Base-by-base conservation (phyloP, 1,140 invertebrate species). In the Scaptodrosophila lebanonensis region DNA sequence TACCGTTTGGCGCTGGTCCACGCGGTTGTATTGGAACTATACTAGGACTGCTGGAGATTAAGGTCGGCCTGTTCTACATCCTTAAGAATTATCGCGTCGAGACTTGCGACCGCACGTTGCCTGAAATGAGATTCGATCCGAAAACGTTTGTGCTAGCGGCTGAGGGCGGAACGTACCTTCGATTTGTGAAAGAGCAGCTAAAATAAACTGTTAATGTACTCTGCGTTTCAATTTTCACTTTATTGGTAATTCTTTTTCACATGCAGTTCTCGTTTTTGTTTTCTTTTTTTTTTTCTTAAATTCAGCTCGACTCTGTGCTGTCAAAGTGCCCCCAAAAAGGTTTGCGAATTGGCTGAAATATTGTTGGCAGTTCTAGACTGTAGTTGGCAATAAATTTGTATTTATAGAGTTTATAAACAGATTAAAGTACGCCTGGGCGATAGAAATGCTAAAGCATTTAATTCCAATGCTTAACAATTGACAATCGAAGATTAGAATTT, bases 31-130 rank as follows among this genome's bases (percentile, higher is more conserved):
- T 90, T 48, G 90, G 88, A 63, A 76, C 79, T 64, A 84, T 92
- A 33, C 91, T 94, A 51, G 93, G 91, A 2, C 75, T 91, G 2
- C 59, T 93, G 66, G 89, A 93, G 77, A 89, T 90, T 0, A 94
- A 94, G 87, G 83, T 92, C 17, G 91, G 91, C 13, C 67, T 91
- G 9, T 84, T 89, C 44, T 85, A 88, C n/a, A 88, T 91, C 16
- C 51, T 91, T 0, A 88, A 71, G 50, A 82, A 88, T 20, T 88
- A 89, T 51, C 84, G 48, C 83, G 88, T 83, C 85, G 89, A 11
- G 39, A 58, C 13, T 36, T 86, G 44, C 85, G 17, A 39, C 0
- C 36, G 36, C 11, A 83, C 70, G 0, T 13, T 76, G 15, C 38
- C 70, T 0, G 32, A 89, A 2, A 87, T 91, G 43, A 87, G 83